phyloP scores from a whole-genome alignment of 1,140 invertebrate genomes.

The Drosophila gunungcola region DNA sequence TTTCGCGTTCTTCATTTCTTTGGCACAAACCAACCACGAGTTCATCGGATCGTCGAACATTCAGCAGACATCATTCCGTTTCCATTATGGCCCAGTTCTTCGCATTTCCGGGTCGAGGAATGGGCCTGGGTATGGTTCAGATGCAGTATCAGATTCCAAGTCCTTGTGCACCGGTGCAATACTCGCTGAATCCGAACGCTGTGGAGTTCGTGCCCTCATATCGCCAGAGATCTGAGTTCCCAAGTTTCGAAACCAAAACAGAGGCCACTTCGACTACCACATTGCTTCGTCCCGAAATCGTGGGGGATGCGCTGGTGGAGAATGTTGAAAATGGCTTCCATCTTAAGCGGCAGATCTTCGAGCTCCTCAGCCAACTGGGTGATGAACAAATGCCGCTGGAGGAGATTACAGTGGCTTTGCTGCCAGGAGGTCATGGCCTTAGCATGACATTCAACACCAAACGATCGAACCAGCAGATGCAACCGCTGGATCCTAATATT shows the following conservation, averaged over 20 bases:
- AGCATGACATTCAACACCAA: slow-evolving; percentile 47
- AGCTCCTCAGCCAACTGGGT: slow-evolving; percentile 53
- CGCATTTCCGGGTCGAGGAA: slow-evolving; percentile 6
- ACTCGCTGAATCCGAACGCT: slow-evolving; percentile 59
- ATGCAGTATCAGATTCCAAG: background rate
- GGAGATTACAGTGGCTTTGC: slow-evolving; percentile 32
- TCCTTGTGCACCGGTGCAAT: slow-evolving; percentile 8
- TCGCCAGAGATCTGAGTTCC: slow-evolving; percentile 4
- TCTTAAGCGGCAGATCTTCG: slow-evolving; percentile 42
- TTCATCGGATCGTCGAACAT: slow-evolving; percentile 5
- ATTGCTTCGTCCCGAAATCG: slow-evolving; percentile 1
- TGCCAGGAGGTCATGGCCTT: slow-evolving; percentile 45
- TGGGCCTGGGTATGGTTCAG: slow-evolving; percentile 18
- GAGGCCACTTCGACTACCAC: slow-evolving; percentile 49
- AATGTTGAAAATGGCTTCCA: slow-evolving; percentile 3
- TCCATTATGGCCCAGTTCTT: slow-evolving; percentile 21
- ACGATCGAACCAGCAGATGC: slow-evolving; percentile 1
- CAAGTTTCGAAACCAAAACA: slow-evolving; percentile 1
- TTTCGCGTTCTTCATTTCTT: background rate
- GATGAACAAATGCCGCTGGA: slow-evolving; percentile 45
- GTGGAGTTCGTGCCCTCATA: slow-evolving; percentile 59
- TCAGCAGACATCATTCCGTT: background rate
- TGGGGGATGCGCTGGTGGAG: slow-evolving; percentile 7
- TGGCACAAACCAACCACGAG: slow-evolving; percentile 6
- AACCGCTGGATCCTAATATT: background rate